Evolutionary conservation across 53 echinoderm and acorn worm species (phyloP), one percentile per base, ranked within the genome.

Genomic region (Patiria pectinifera): DNA sequence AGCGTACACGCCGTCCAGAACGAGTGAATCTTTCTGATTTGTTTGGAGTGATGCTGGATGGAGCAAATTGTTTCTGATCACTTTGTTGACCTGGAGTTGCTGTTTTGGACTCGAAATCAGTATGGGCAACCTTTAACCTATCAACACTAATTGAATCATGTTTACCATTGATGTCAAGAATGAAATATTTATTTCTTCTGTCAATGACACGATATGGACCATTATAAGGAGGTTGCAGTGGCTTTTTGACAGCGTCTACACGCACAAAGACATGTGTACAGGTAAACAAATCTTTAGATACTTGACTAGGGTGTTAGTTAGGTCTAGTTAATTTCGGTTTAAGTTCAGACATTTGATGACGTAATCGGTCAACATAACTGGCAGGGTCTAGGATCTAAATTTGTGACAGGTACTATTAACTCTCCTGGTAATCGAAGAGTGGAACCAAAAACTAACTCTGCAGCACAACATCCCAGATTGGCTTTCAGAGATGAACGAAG

Each of bases 361-460:
- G 35, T 35, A 35, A 35, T 35, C 35, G 21, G 72, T 72, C 21
- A 23, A 72, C 72, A 72, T 72, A 72, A 72, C 16, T 12, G 23
- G 72, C 21, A n/a, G 0, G 72, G 72, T 72, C 72, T 72, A 19
- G 15, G 16, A 16, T 72, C 23, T n/a, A 72, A 6, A 23, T 72
- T 72, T 72, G 11, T 23, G 11, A 23, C 72, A 14, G 72, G 23
- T 14, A 72, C 23, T 6, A 72, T 0, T 12, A 72, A 72, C 16
- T 72, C 72, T 72, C 72, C 72, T 14, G 72, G 72, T 14, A 72
- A 18, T 72, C 72, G 72, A 72, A 12, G 72, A 72, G 72, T 72
- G 21, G 21, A 72, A 72, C 72, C 72, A 23, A 14, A 72, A 72
- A 72, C 72, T 72, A 72, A 18, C 72, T 72, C 23, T 72, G 72